Evolutionary conservation across 2,888 invertebrate genomes (phyloP), one percentile per base, ranked within the genome.

Genomic region (Pandemis corylana): DNA sequence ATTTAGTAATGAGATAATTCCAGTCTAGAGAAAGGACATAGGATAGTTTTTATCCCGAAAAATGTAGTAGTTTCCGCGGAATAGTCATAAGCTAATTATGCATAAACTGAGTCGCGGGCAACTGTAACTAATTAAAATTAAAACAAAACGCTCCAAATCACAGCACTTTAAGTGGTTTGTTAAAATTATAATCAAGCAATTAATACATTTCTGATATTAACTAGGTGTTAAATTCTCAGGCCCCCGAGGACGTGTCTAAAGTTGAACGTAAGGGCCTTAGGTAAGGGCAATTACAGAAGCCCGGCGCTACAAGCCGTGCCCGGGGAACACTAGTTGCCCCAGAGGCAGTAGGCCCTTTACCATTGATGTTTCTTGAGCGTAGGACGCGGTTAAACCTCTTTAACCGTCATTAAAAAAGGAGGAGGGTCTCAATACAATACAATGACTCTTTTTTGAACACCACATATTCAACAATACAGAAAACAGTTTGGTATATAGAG

Each of bases 271-370:
- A 20, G 74, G 67, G 49, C 63, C 28, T 36, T 2, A 36, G 28
- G 28, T 36, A 36, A 36, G 74, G 67, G 49, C 63, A 66, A 74
- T 74, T 61, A 74, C 61, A 51, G 44, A 49, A 12, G n/a, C 53
- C 28, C 46, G 7, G n/a, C 5, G 15, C 1, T 10, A 44, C 64
- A 46, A 44, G 13, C 42, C 51, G 20, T 41, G 61, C 42, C 42
- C 28, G 20, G 28, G 68, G 49, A 59, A 63, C 2, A 20, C 20
- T 13, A 62, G 46, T 64, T 61, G 46, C 28, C 53, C 12, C 28
- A 28, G 53, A 20, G 42, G 10, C 5, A 5, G 46, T 13, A 13
- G 13, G 15, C 41, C 66, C 41, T 53, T 41, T 65, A n/a, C 7
- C 28, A 1, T 44, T 12, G 10, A 65, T 65, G 20, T 28, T 49